Percentiles rank a stretch among this genome's conserved stretches.
Evolutionary conservation across 1,140 invertebrate genomes (phyloP).

Genomic region (Phymorhynchus buccinoides): DNA sequence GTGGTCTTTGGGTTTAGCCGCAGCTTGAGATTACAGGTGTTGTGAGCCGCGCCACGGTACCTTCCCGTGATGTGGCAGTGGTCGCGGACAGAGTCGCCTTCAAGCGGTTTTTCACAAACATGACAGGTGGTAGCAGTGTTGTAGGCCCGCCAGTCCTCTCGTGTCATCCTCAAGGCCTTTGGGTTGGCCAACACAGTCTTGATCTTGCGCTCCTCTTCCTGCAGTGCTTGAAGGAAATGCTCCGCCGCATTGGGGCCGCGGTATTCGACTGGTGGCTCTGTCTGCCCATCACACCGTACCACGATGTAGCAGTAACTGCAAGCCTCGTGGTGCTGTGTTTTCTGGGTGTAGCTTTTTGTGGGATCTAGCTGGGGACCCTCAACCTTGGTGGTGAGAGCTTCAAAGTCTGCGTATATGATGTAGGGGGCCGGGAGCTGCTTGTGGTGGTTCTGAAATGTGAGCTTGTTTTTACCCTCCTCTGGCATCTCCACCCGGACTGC

Average conservation of each 20-base stretch:
- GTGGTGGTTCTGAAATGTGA: constrained; percentile 34
- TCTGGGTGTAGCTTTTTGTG: constrained; percentile 19
- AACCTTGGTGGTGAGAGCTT: constrained; percentile 42
- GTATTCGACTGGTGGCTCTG: constrained; percentile 27
- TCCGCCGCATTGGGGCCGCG: constrained; percentile 29
- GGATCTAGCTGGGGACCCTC: constrained; percentile 12
- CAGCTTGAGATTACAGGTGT: constrained; percentile 20
- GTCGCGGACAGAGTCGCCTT: constrained; percentile 16
- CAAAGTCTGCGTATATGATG: constrained; percentile 44
- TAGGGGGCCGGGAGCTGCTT: constrained; percentile 46
- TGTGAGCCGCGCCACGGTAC: constrained; percentile 7
- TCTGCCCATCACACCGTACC: constrained; percentile 15
- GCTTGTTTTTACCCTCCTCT: constrained; percentile 35
- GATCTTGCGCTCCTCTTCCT: constrained; percentile 21
- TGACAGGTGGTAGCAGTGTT: neutral
- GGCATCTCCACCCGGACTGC: constrained; percentile 36
- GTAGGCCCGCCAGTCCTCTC: neutral
- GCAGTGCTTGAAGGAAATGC: neutral
- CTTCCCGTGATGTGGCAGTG: constrained; percentile 37
- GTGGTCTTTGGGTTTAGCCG: constrained; percentile 17
- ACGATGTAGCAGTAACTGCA: constrained; percentile 42
- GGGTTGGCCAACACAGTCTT: neutral
- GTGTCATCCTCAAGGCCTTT: constrained; percentile 13
- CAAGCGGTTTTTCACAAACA: neutral
- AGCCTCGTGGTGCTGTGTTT: constrained; percentile 24